Conservation (phyloP, 2,888 invertebrate species). For the Hirtodrosophila confusa region DNA sequence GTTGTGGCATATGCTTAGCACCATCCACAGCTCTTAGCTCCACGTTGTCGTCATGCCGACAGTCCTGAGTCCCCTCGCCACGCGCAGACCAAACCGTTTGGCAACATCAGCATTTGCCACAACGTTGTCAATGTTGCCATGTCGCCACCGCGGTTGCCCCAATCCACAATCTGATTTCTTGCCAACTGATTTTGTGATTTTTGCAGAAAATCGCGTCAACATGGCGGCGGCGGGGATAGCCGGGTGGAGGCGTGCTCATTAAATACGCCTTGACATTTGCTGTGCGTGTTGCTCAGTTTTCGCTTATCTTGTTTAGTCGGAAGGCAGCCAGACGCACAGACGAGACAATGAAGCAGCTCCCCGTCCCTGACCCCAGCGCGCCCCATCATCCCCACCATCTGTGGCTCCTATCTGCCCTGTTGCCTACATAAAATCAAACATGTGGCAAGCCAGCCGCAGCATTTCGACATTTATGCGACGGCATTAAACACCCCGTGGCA, state of each 20-base stretch:
- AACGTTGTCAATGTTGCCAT: conserved; percentile 57
- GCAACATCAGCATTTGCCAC: conserved; percentile 33
- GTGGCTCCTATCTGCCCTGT: conserved; percentile 15
- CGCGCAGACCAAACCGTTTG: not conserved
- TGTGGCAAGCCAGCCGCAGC: conserved; percentile 61
- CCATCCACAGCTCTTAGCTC: conserved; percentile 27
- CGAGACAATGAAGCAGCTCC: conserved; percentile 57
- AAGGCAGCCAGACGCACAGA: conserved; percentile 50
- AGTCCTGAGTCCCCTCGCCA: conserved; percentile 3
- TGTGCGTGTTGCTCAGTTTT: conserved; percentile 57
- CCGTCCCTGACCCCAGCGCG: not conserved
- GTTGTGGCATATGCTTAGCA: conserved; percentile 64
- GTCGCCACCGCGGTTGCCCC: conserved; percentile 59
- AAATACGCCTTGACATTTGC: conserved; percentile 76
- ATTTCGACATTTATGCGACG: conserved; percentile 64
- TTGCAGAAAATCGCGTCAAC: conserved; percentile 57
- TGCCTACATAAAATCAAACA: conserved; percentile 54
- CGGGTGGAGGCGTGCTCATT: conserved; percentile 52
- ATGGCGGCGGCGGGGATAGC: not conserved
- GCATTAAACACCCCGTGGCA: conserved; percentile 59
- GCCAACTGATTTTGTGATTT: conserved; percentile 77
- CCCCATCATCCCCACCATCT: no score
- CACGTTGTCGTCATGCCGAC: conserved; percentile 28
- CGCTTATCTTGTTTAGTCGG: conserved; percentile 67
- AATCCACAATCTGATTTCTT: conserved; percentile 61